Evolutionary conservation across 2,113 vertebrate species (phyloP), one percentile per base, ranked within the genome.

Genomic region (Tautogolabrus adspersus): DNA sequence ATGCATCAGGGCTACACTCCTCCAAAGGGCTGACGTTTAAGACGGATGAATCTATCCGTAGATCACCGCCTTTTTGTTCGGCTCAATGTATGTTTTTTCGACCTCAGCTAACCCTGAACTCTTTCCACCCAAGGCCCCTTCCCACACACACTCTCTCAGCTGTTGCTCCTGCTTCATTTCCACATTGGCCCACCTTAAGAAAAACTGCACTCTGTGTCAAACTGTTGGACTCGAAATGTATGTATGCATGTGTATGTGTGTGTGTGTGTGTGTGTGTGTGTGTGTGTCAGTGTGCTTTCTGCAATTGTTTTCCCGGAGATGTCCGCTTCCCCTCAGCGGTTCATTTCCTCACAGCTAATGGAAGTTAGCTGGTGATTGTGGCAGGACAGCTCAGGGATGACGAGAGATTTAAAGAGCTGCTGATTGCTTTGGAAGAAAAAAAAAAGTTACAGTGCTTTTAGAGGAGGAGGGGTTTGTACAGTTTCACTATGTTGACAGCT

Each of bases 131-230:
- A 13, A 12, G 47, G 18, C 47, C 47, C 47, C 47, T 30, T 18
- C 60, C 9, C 21, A 3, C 34, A 22, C 46, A 56, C 52, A 22
- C 19, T 54, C 47, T 9, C 21, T 49, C 76, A 26, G 57, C 58
- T 21, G 40, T 19, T 54, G 40, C 0, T 37, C 57, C 11, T 0
- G 22, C 47, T 40, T 26, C 5, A 1, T 18, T 40, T 59, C 19
- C 70, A 1, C 8, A 0, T 15, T 69, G 19, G 62, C 10, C 88
- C 81, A 80, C 87, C 86, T 88, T 88, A 88, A 89, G 64, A 12
- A 38, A 82, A 66, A 60, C 19, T 42, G 66, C 72, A 22, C 30
- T 61, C 26, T 64, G 49, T 26, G 64, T 51, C 73, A 75, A 79
- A 46, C 34, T 51, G 3, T 68, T 70, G 54, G 64, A 66, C 8